These are phyloP conservation scores for Eupithecia vulgata DNA, from an alignment of 2,888 invertebrate species.

Conservation along the genomic window DNA sequence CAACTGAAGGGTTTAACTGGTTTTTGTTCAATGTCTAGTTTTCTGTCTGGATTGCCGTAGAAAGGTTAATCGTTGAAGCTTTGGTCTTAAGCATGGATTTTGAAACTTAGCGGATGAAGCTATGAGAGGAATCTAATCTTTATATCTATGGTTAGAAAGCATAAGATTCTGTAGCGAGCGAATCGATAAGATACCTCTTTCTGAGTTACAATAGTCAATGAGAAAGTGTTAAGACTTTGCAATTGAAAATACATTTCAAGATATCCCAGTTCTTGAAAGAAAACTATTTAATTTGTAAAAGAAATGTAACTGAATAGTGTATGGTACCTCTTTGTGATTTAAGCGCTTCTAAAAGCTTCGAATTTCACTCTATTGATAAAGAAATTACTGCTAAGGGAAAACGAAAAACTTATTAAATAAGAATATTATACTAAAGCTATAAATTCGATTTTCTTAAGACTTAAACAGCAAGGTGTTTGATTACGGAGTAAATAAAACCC, in stretches of 20 bases:
- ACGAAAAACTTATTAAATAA: no score
- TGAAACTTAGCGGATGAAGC: not conserved
- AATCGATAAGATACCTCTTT: not conserved
- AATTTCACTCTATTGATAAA: no score
- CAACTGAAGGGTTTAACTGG: constrained; percentile 17
- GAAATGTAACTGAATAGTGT: not conserved
- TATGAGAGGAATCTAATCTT: not conserved
- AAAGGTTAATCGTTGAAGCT: constrained; percentile 62
- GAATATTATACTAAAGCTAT: no score
- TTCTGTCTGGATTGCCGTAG: constrained; percentile 67
- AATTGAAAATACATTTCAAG: not conserved
- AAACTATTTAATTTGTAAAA: not conserved
- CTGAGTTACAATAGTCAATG: constrained; percentile 1
- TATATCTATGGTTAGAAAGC: not conserved
- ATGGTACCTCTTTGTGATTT: not conserved
- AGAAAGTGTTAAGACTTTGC: not conserved
- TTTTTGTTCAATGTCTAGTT: constrained; percentile 63
- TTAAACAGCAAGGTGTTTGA: no score
- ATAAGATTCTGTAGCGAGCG: not conserved
- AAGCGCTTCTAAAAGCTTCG: not conserved
- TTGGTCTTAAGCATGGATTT: constrained; percentile 1
- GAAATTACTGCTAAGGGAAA: no score
- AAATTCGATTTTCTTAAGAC: no score
- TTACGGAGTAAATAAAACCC: no score
- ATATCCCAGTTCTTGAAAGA: not conserved